Evolutionary conservation across 2,888 invertebrate genomes (phyloP), one percentile per base, ranked within the genome.

Genomic region (Epiblema foenella): DNA sequence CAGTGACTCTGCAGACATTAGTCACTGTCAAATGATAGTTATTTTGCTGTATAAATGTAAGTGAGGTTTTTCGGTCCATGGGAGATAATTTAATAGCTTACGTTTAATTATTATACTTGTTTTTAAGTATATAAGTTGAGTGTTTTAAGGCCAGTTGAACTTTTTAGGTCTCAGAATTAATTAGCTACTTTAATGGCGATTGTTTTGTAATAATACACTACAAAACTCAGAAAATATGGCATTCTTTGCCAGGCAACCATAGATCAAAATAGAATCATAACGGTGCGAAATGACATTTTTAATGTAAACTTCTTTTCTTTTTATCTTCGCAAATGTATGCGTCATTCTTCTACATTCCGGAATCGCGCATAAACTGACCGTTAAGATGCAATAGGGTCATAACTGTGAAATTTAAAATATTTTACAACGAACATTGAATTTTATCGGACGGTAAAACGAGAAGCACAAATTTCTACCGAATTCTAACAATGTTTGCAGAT

Each of bases 391-490:
- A 64, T 12, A 69, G 69, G 24, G 52, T 58, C 29, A 20, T 65
- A 69, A 65, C 58, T 51, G 51, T 39, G 17, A 51, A 69, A 24
- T 64, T 69, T 64, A 51, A 63, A 64, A 64, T 63, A 63, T 63
- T 69, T 69, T 64, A 64, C 42, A 15, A 17, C 58, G 37, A 24
- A 39, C 51, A 58, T 69, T 69, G 64, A 69, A 65, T 69, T 64
- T 65, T 69, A 69, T 69, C 69, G 51, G 18, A 42, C 57, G 10
- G 46, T 64, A 64, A 64, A 69, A 58, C 29, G 49, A 29, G 33
- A 33, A 17, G 42, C 57, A 58, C 52, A 42, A 69, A 39, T 65
- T 52, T 65, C 8, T 33, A 39, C 46, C 29, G 46, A 64, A 58
- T 20, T 4, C 39, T 29, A 60, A 46, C 60, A 60, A 52, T 52